Evolutionary conservation across 2,797 vertebrate genomes (phyloP), one percentile per base, ranked within the genome.

Genomic region (Cryptoblepharus egeriae): DNA sequence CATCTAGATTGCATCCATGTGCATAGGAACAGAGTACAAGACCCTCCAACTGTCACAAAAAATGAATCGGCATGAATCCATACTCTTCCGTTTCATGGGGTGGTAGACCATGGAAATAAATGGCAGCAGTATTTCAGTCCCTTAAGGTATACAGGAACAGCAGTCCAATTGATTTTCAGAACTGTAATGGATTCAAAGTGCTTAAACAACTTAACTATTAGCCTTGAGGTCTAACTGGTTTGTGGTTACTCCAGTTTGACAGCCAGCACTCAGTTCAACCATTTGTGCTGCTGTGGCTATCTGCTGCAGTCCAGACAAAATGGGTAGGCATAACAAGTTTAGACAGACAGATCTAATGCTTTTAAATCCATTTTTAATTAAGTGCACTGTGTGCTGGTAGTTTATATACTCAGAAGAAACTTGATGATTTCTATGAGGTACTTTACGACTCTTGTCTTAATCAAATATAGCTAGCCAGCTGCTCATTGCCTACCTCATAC

Each of bases 321-420:
- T 42, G 37, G 74, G 57, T 6, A 28, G 42, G 15, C 28, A 18
- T 24, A 55, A 22, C n/a, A 71, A 71, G 45, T 77, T n/a, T 39
- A 26, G 26, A 42, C 28, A 39, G 39, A 58, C n/a, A 3, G 37
- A 52, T 22, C 32, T 49, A 61, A 75, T 32, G 26, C 28, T 71
- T 80, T 61, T 8, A 35, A 80, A 61, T 24, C 37, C 39, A 60
- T 75, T 60, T 79, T 82, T 82, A 76, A 82, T 69, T 35, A 67
- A 67, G 30, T 64, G n/a, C 10, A 39, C 69, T 45, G 73, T 30
- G 9, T 49, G 68, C 5, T 15, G 52, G 20, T 49, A 49, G 15
- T 52, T 2, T 52, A 15, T 35, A 4, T 65, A 35, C 63, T 65
- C 30, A 64, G n/a, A 32, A 64, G 30, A 13, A 64, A 30, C 72